These are phyloP conservation scores for Melopsittacus undulatus DNA, from an alignment of 2,797 vertebrate genomes.

Conservation along the genomic window DNA sequence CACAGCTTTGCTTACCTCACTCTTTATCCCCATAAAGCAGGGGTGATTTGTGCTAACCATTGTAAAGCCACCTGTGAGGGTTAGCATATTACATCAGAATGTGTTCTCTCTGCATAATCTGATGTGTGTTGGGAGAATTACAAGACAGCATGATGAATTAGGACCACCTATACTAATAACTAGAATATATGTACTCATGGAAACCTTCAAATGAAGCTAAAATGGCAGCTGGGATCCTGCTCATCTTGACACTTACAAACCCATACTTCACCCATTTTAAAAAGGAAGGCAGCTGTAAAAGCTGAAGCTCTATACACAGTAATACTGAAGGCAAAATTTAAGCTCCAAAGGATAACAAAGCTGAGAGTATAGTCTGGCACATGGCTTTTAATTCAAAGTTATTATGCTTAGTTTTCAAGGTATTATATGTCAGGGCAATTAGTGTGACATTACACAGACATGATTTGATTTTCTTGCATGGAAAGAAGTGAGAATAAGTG, in stretches of 20 bases:
- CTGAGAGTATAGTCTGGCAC: background rate
- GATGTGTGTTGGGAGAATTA: background rate
- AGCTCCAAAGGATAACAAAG: background rate
- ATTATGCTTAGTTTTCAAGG: background rate
- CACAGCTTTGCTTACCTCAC: background rate
- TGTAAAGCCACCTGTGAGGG: background rate
- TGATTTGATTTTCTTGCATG: background rate
- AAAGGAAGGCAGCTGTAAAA: background rate
- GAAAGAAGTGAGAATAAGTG: background rate
- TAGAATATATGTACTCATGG: background rate
- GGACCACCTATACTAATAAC: background rate
- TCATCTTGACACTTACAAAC: background rate
- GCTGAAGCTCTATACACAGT: background rate
- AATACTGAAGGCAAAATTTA: background rate
- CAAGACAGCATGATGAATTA: background rate
- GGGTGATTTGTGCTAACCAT: background rate
- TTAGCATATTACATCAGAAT: background rate
- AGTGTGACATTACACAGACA: background rate
- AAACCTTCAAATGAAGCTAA: background rate
- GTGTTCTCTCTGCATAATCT: background rate
- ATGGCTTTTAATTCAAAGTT: fast-evolving
- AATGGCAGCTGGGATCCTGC: background rate
- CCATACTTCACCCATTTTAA: background rate
- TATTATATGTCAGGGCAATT: background rate
- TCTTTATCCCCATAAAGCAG: background rate